Percentiles rank a stretch among this genome's conserved stretches.
Conservation (phyloP, 2,888 invertebrate genomes). For the Orchesella flavescens region DNA sequence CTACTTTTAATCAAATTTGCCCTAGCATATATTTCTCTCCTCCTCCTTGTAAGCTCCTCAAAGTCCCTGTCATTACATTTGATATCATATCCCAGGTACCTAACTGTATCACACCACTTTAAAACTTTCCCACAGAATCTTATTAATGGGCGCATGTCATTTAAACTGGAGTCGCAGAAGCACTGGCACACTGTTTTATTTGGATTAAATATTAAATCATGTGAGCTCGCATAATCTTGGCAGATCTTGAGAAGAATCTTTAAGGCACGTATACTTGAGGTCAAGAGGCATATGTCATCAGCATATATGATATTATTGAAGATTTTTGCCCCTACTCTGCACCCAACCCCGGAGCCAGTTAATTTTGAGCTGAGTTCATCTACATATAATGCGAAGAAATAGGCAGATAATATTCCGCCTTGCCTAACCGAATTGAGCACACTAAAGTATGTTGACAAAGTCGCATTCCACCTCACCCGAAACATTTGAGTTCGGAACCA, state of each 20-base stretch:
- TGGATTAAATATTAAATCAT: slow-evolving; percentile 36
- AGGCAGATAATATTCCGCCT: neutral
- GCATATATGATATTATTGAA: neutral
- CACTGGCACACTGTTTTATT: slow-evolving; percentile 33
- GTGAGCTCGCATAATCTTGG: neutral
- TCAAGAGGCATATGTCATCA: slow-evolving; percentile 2
- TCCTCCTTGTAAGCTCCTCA: neutral
- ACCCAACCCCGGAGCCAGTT: neutral
- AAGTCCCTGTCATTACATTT: neutral
- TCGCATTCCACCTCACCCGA: neutral
- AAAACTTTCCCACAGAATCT: neutral
- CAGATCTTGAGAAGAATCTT: slow-evolving; percentile 21
- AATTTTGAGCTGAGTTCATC: neutral
- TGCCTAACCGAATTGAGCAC: slow-evolving; percentile 9
- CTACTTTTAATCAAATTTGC: neutral
- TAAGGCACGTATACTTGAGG: slow-evolving; percentile 7
- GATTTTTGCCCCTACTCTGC: neutral
- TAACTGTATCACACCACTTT: neutral
- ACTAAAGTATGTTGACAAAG: neutral
- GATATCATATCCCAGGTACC: slow-evolving; percentile 15
- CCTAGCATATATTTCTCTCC: neutral
- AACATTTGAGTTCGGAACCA: slow-evolving; percentile 24
- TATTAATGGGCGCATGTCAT: slow-evolving; percentile 1
- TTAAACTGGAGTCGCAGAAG: neutral
- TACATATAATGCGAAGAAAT: neutral